A percentile compares a stretch with the other conserved stretches of the same genome.
Evolutionary conservation across 2,113 vertebrate genomes (phyloP).

Genomic region (Herpetotheres cachinnans): DNA sequence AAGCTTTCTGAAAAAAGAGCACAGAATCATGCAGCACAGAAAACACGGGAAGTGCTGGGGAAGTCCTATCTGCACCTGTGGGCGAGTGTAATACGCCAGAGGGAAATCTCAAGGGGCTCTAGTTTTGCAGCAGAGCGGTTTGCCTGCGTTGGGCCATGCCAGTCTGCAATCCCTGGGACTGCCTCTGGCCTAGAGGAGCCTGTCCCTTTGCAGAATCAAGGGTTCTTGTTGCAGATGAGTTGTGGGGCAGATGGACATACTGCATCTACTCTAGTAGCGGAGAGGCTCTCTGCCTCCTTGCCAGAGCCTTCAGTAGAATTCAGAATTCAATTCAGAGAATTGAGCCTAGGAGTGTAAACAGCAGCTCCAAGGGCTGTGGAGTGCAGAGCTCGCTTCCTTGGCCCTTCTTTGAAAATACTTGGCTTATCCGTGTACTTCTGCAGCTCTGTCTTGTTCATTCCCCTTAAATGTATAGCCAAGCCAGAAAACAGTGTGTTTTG

Average conservation of each 20-base stretch:
- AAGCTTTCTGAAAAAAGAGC: background rate
- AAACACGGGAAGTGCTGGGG: background rate
- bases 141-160: background rate
- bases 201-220: background rate
- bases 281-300: background rate
- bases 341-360: background rate
- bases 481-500: background rate
- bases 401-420: background rate
- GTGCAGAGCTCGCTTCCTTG: background rate
- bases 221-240: background rate
- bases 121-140: background rate
- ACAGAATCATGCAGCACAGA: background rate
- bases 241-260: background rate
- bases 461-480: background rate
- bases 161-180: background rate
- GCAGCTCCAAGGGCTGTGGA: background rate
- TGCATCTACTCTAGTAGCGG: background rate
- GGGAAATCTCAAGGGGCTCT: background rate
- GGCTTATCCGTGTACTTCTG: background rate
- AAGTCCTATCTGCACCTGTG: background rate
- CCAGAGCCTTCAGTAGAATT: background rate
- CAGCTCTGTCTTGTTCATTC: background rate
- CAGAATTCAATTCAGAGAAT: background rate
- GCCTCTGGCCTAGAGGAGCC: background rate
- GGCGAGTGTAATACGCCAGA: rapidly evolving